These are phyloP conservation scores for Gryon sp. DNA, from an alignment of 1,140 invertebrate species.

Conservation along the genomic window DNA sequence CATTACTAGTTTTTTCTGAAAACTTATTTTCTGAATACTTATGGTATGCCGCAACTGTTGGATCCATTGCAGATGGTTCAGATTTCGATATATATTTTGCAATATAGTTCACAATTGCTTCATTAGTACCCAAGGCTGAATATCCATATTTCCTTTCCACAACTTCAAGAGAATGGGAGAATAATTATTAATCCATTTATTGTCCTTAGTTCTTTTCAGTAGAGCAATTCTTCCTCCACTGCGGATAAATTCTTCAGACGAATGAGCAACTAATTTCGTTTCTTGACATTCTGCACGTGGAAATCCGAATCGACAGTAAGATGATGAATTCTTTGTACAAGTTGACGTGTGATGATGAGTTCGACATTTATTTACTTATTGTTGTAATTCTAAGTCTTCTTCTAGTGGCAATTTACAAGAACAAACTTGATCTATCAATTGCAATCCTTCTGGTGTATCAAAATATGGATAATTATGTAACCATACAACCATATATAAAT, in stretches of 20 bases:
- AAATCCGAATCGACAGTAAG: constrained; percentile 44
- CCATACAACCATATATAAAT: constrained; percentile 75
- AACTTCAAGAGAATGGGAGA: constrained; percentile 61
- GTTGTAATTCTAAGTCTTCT: constrained; percentile 10
- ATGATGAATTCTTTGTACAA: constrained; percentile 20
- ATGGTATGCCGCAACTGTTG: constrained; percentile 10
- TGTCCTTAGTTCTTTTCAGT: constrained; percentile 36
- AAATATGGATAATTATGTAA: constrained; percentile 69
- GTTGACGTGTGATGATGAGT: too few relatives aligned
- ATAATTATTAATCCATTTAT: constrained; percentile 67
- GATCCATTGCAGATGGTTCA: constrained; percentile 66
- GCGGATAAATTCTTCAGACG: too few relatives aligned
- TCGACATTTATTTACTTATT: constrained; percentile 14
- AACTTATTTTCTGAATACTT: too few relatives aligned
- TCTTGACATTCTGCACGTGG: constrained; percentile 33
- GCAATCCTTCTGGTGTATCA: constrained; percentile 63
- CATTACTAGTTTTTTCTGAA: too few relatives aligned
- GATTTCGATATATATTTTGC: constrained; percentile 73
- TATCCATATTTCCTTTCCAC: constrained; percentile 70
- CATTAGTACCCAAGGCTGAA: constrained; percentile 69
- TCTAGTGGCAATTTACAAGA: constrained; percentile 19
- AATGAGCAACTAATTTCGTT: constrained; percentile 37
- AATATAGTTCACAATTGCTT: constrained; percentile 73
- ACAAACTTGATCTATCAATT: constrained; percentile 12
- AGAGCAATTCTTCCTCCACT: constrained; percentile 52